phyloP scores from a whole-genome alignment of 1,140 invertebrate genomes.

The Pogonognathellus flavescens region DNA sequence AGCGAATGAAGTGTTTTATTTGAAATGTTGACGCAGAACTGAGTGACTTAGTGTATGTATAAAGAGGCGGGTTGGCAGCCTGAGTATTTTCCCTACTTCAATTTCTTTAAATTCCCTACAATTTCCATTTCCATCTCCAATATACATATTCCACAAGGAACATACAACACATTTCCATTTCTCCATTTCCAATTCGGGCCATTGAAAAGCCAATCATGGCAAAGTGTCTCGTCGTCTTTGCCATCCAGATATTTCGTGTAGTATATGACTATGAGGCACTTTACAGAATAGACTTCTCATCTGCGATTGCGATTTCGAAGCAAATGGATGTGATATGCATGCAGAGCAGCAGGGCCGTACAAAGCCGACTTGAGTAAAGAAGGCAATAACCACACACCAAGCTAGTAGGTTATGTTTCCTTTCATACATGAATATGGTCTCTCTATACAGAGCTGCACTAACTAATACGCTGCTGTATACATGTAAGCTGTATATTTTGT shows the following conservation, averaged over 20 bases:
- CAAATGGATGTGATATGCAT: slow-evolving; percentile 50
- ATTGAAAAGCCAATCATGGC: slow-evolving; percentile 51
- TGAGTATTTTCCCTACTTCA: neutral
- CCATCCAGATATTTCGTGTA: slow-evolving; percentile 22
- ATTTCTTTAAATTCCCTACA: slow-evolving; percentile 37
- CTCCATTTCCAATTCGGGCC: slow-evolving; percentile 42
- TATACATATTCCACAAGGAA: slow-evolving; percentile 30
- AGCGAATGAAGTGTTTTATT: slow-evolving; percentile 37
- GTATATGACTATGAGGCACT: neutral
- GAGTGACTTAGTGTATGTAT: slow-evolving; percentile 1
- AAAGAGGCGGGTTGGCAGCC: neutral
- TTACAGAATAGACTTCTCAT: slow-evolving; percentile 38
- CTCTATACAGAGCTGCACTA: too few relatives aligned
- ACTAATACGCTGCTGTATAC: too few relatives aligned
- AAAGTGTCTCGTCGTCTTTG: slow-evolving; percentile 49
- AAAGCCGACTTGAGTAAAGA: slow-evolving; percentile 44
- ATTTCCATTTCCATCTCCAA: slow-evolving; percentile 46
- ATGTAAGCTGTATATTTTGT: slow-evolving; percentile 6
- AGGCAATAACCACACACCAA: slow-evolving; percentile 45
- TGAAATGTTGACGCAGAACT: slow-evolving; percentile 13
- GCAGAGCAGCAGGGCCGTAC: slow-evolving; percentile 30
- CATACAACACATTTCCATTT: slow-evolving; percentile 46
- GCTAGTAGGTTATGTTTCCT: slow-evolving; percentile 15
- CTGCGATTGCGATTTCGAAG: slow-evolving; percentile 44
- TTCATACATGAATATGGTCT: neutral